Evolutionary conservation across 2,888 invertebrate genomes (phyloP), one percentile per base, ranked within the genome.

Genomic region (Proisotoma minuta): DNA sequence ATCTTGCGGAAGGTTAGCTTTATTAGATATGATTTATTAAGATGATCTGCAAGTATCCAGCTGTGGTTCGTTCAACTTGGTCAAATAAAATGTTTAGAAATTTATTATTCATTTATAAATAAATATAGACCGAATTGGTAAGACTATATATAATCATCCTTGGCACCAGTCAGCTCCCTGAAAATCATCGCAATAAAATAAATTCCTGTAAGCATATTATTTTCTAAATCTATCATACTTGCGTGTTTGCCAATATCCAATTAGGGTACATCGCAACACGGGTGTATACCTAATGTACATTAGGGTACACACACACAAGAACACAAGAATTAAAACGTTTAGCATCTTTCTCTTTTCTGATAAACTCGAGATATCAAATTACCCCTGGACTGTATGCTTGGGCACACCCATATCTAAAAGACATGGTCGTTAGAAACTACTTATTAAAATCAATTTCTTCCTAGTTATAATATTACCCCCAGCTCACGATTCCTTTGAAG

Each of bases 121-220:
- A n/a, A n/a, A n/a, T n/a, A n/a, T n/a, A n/a, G n/a, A n/a, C n/a
- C n/a, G n/a, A n/a, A n/a, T n/a, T n/a, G n/a, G n/a, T n/a, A n/a
- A n/a, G n/a, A n/a, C n/a, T n/a, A n/a, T n/a, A n/a, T 20, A 15
- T 20, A 49, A 10, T 27, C 50, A 66, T 49, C 66, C 66, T 52
- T 66, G 66, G 28, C 66, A 66, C 66, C 66, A 66, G 28, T 66
- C 66, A 18, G 66, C 57, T 12, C 66, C 66, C 66, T 66, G 47
- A 34, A 56, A 26, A 34, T 15, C 12, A 10, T 34, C 10, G 12
- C 8, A 12, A 34, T 34, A 34, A 34, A 12, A 10, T 10, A 12
- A 8, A 34, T 12, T 34, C 8, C 34, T 34, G 8, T 8, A 10
- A 34, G 8, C 8, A 8, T 10, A 34, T 47, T 10, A 28, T 28